Evolutionary conservation across 64 coral and sea anemone genomes (phyloP).

Genomic region (Hydrozoanthus tunicans): DNA sequence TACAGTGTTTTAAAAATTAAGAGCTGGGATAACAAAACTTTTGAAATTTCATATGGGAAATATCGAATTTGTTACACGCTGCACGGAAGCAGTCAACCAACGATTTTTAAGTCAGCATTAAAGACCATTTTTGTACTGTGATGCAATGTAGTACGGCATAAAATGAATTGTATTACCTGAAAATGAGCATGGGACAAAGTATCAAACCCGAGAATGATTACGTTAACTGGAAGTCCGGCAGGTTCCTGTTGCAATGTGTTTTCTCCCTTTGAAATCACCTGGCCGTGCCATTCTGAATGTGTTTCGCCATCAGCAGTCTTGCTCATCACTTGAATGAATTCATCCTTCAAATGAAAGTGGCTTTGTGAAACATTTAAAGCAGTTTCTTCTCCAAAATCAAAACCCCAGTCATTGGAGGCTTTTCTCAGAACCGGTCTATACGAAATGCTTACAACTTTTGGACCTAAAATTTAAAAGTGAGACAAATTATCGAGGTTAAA

Average conservation of each 20-base stretch:
- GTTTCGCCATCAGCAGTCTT: neutral
- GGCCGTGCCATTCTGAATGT: conserved; percentile 5
- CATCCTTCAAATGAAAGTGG: conserved; percentile 4
- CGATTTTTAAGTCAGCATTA: no score
- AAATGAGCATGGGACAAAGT: conserved; percentile 15
- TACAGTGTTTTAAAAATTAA: no score
- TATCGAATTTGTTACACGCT: no score
- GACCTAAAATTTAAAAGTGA: neutral
- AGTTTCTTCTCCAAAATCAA: conserved; percentile 8
- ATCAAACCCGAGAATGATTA: conserved; percentile 16
- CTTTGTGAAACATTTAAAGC: neutral
- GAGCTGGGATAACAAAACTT: no score
- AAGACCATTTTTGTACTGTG: no score
- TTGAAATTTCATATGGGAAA: no score
- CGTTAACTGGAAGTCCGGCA: conserved; percentile 21
- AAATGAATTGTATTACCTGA: neutral
- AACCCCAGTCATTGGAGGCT: neutral
- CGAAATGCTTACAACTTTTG: neutral
- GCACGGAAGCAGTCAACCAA: no score
- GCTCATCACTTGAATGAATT: conserved; percentile 13
- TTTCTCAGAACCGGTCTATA: conserved; percentile 20
- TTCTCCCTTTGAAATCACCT: neutral
- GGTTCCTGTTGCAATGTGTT: neutral
- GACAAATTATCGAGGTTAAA: neutral
- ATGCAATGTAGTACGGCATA: no score